phyloP scores from a whole-genome alignment of 92 coral and sea anemone genomes.

The Palythoa grandiflora region DNA sequence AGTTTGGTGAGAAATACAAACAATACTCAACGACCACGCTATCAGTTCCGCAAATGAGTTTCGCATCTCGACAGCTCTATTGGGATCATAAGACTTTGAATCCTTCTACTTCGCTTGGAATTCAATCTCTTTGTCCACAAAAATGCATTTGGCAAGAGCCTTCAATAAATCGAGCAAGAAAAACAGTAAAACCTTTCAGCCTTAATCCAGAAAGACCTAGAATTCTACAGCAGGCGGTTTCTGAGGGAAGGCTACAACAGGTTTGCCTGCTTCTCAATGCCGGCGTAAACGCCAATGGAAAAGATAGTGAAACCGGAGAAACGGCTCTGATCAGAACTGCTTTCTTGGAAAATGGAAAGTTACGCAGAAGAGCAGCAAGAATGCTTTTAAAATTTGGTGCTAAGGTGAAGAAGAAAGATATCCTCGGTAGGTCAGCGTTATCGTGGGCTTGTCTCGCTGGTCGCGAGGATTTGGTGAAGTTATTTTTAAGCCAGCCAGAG shows the following conservation, averaged over 20 bases:
- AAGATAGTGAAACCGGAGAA: slow-evolving; percentile 80
- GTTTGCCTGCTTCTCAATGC: slow-evolving; percentile 87
- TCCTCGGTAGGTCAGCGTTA: slow-evolving; percentile 76
- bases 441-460: slow-evolving; percentile 91
- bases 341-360: slow-evolving; percentile 79
- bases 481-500: slow-evolving; percentile 77
- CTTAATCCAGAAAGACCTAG: slow-evolving; percentile 68
- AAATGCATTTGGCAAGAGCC: slow-evolving; percentile 5
- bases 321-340: slow-evolving; percentile 88
- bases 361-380: slow-evolving; percentile 76
- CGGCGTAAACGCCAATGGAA: slow-evolving; percentile 89
- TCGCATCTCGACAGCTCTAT: slow-evolving; percentile 19
- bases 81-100: not conserved
- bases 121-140: slow-evolving; percentile 10
- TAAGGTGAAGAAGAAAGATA: slow-evolving; percentile 73
- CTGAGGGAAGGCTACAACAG: slow-evolving; percentile 84
- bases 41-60: not conserved
- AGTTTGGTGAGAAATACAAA: slow-evolving; percentile 8
- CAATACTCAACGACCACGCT: not conserved
- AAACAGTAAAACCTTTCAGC: no score
- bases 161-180: not conserved
- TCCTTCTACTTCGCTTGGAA: slow-evolving; percentile 6
- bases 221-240: slow-evolving; percentile 91
- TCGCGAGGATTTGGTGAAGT: slow-evolving; percentile 78
- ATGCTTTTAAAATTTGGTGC: slow-evolving; percentile 87